phyloP scores from a whole-genome alignment of 2,113 vertebrate genomes.

The Xenopus tropicalis region UCB_Xtro_10.0 CM004443.2:33261501-33262000 shows the following conservation, averaged over 20 bases:
- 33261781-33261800: conserved; percentile 14
- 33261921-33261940: conserved; percentile 42
- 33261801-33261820: conserved; percentile 13
- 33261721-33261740: not conserved
- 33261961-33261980: not conserved
- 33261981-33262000: not conserved
- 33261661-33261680: too few species aligned
- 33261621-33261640: too few species aligned
- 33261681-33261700: too few species aligned
- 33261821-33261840: conserved; percentile 18
- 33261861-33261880: conserved; percentile 43
- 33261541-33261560: too few species aligned
- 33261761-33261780: conserved; percentile 10
- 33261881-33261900: conserved; percentile 36
- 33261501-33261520: too few species aligned
- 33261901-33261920: conserved; percentile 25
- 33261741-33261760: conserved; percentile 24
- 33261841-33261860: conserved; percentile 39
- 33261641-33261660: too few species aligned
- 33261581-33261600: too few species aligned
- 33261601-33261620: too few species aligned
- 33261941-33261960: conserved; percentile 41
- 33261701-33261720: not conserved
- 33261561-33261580: too few species aligned
- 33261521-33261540: too few species aligned